These are phyloP conservation scores for Tachyglossus aculeatus DNA, from an alignment of 2,797 vertebrate genomes.

Conservation along the genomic window DNA sequence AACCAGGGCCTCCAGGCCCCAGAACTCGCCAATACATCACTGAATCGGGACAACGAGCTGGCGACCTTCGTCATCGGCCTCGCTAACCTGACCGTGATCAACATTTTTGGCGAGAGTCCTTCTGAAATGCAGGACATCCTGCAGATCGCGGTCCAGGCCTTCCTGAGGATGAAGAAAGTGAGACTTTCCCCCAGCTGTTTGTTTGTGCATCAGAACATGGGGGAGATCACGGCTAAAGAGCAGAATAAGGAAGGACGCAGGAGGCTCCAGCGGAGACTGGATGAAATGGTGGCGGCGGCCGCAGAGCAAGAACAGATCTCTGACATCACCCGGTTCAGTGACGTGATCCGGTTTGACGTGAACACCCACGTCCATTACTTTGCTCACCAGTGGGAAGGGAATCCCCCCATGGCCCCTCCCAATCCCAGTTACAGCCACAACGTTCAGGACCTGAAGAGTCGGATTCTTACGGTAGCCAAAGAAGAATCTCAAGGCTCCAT, in stretches of 20 bases:
- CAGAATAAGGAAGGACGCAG: conserved; percentile 66
- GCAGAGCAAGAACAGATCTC: conserved; percentile 70
- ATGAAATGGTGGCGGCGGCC: conserved; percentile 69
- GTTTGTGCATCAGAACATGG: conserved; percentile 74
- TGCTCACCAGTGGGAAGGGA: conserved; percentile 77
- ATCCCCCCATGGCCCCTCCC: conserved; percentile 79
- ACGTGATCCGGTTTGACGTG: conserved; percentile 75
- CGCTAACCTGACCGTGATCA: conserved; percentile 76
- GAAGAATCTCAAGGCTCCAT: not conserved
- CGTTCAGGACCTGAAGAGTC: conserved; percentile 70
- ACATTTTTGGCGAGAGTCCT: conserved; percentile 76
- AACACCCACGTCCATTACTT: conserved; percentile 77
- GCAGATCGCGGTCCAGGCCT: conserved; percentile 73
- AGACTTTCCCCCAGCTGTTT: conserved; percentile 66
- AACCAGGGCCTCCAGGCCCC: conserved; percentile 70
- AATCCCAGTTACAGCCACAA: conserved; percentile 77
- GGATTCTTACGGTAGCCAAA: conserved; percentile 61
- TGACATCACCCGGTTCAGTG: conserved; percentile 64
- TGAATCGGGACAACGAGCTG: conserved; percentile 71
- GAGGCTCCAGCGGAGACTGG: conserved; percentile 63
- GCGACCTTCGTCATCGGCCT: conserved; percentile 76
- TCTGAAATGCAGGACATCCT: conserved; percentile 74
- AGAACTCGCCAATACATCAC: conserved; percentile 54
- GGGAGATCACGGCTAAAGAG: conserved; percentile 63
- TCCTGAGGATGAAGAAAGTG: conserved; percentile 73